Conservation (phyloP, 2,797 vertebrate genomes). For the Enteromius fasciolatus region DNA sequence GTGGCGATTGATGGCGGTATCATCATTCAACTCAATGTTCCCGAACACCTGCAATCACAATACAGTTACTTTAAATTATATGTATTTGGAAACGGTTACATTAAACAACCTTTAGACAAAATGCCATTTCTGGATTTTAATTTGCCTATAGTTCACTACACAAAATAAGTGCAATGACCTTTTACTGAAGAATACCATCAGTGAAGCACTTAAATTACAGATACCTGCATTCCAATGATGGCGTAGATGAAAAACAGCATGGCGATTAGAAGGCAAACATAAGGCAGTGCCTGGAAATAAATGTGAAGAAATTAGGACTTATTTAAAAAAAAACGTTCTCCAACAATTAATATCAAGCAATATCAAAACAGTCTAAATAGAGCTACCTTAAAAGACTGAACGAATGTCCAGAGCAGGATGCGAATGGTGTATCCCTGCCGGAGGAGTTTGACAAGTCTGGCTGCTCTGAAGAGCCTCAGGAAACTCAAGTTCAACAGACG, state of each 20-base stretch:
- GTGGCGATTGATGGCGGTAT: slow-evolving; percentile 90
- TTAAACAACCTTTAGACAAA: background rate
- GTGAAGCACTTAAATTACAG: background rate
- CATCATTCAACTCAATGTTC: slow-evolving; percentile 90
- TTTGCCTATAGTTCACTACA: background rate
- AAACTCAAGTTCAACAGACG: slow-evolving; percentile 95
- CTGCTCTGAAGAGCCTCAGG: slow-evolving; percentile 91
- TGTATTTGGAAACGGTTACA: slow-evolving; percentile 1
- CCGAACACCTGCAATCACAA: slow-evolving; percentile 87
- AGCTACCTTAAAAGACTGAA: slow-evolving; percentile 96
- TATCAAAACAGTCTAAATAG: background rate
- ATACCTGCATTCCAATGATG: slow-evolving; percentile 98
- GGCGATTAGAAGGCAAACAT: slow-evolving; percentile 96
- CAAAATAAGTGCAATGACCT: background rate
- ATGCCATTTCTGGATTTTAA: background rate
- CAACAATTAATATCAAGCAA: background rate
- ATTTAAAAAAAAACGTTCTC: background rate
- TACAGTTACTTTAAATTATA: background rate
- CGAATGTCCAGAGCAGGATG: slow-evolving; percentile 97
- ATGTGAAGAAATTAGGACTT: background rate
- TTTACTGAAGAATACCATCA: background rate
- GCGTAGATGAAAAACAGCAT: slow-evolving; percentile 99
- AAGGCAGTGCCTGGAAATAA: slow-evolving; percentile 88
- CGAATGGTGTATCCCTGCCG: slow-evolving; percentile 98
- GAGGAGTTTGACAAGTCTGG: slow-evolving; percentile 93